Evolutionary conservation across 1,140 invertebrate species (phyloP).

Genomic region (Elymnias hypermnestra): DNA sequence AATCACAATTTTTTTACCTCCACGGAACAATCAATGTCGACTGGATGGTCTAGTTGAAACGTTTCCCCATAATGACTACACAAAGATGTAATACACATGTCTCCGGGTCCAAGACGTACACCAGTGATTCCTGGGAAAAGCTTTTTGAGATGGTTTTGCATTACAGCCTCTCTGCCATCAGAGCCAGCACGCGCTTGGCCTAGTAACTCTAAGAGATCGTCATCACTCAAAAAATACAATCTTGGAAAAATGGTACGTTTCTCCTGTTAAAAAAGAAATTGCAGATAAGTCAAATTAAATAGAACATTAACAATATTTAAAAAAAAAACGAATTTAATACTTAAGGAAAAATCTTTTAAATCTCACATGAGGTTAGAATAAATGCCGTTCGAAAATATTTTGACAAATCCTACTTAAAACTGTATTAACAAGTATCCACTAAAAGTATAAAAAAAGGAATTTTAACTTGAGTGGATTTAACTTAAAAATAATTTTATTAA

Average conservation of each 20-base stretch:
- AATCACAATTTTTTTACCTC: too few relatives aligned
- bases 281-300: too few relatives aligned
- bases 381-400: too few relatives aligned
- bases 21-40: slow-evolving; percentile 88
- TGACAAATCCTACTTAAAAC: too few relatives aligned
- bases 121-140: slow-evolving; percentile 89
- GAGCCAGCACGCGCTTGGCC: slow-evolving; percentile 82
- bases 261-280: slow-evolving; percentile 79
- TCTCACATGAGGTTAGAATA: too few relatives aligned
- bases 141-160: slow-evolving; percentile 96
- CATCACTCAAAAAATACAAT: slow-evolving; percentile 97
- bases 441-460: too few relatives aligned
- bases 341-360: too few relatives aligned
- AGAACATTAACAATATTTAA: too few relatives aligned
- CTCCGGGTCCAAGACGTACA: slow-evolving; percentile 56
- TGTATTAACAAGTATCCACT: too few relatives aligned
- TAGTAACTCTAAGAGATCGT: slow-evolving; percentile 95
- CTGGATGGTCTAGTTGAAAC: slow-evolving; percentile 85
- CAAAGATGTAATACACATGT: slow-evolving; percentile 58
- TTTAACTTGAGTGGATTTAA: too few relatives aligned
- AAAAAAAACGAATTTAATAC: too few relatives aligned
- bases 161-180: slow-evolving; percentile 86
- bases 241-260: slow-evolving; percentile 95
- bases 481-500: too few relatives aligned
- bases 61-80: slow-evolving; percentile 89